Percentiles rank a stretch among this genome's conserved stretches.
Evolutionary conservation across 2,888 invertebrate species (phyloP).

Genomic region (Chloroclystis v-ata): DNA sequence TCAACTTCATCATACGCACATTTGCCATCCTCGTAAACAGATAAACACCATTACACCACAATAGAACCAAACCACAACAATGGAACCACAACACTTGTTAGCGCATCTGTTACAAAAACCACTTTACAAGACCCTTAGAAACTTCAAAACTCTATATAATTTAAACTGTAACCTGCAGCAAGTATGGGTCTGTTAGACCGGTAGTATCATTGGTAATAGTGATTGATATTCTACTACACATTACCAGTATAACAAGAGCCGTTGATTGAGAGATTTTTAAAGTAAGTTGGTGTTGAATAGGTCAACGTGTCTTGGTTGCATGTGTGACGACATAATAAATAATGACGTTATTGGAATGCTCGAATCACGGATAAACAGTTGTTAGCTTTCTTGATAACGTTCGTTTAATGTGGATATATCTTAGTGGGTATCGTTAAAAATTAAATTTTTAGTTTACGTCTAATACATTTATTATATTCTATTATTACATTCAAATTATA

Average conservation of each 20-base stretch:
- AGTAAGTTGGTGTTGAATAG: conserved; percentile 14
- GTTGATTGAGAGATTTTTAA: not conserved
- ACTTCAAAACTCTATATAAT: not conserved
- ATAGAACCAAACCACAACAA: conserved; percentile 42
- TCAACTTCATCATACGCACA: conserved; percentile 52
- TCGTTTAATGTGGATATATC: conserved; percentile 18
- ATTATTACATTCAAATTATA: too few species aligned
- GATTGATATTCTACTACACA: not conserved
- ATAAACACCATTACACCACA: conserved; percentile 42
- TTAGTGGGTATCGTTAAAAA: too few species aligned
- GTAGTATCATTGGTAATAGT: not conserved
- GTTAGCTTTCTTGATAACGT: conserved; percentile 31
- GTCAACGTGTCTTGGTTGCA: conserved; percentile 38
- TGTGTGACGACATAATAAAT: conserved; percentile 65
- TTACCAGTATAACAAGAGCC: not conserved
- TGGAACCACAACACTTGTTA: conserved; percentile 36
- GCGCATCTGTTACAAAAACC: conserved; percentile 39
- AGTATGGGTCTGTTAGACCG: not conserved
- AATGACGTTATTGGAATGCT: conserved; percentile 67
- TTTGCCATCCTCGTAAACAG: conserved; percentile 52
- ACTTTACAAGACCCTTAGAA: conserved; percentile 27
- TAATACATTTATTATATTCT: too few species aligned
- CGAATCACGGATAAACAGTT: conserved; percentile 56
- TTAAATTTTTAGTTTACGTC: too few species aligned
- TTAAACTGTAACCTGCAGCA: not conserved